A percentile compares a stretch with the other conserved stretches of the same genome.
Conservation (phyloP, 2,888 invertebrate genomes). For the Hydrotaea diabolus region DNA sequence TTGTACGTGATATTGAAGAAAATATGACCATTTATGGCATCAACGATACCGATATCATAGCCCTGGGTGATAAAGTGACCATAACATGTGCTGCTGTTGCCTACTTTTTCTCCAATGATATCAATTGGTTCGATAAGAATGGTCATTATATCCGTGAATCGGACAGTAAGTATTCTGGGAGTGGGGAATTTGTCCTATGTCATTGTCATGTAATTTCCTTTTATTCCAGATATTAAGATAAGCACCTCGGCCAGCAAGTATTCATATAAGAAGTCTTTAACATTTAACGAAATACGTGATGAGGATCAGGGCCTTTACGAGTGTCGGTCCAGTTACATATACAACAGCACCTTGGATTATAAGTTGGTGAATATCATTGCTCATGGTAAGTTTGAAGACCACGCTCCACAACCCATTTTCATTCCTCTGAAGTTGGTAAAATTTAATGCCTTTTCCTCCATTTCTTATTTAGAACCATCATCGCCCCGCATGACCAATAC, state of each 20-base stretch:
- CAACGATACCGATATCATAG: slow-evolving; percentile 79
- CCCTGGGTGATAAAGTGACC: slow-evolving; percentile 82
- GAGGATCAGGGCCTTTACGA: slow-evolving; percentile 79
- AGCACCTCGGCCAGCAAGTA: slow-evolving; percentile 72
- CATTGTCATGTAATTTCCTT: neutral
- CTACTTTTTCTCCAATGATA: slow-evolving; percentile 81
- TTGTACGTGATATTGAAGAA: slow-evolving; percentile 77
- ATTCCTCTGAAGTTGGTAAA: no score
- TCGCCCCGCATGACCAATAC: slow-evolving; percentile 80
- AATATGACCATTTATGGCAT: slow-evolving; percentile 81
- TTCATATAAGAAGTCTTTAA: slow-evolving; percentile 77
- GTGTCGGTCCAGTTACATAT: slow-evolving; percentile 77
- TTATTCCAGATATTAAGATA: slow-evolving; percentile 70
- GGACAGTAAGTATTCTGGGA: slow-evolving; percentile 48
- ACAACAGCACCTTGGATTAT: slow-evolving; percentile 71
- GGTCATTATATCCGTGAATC: slow-evolving; percentile 70
- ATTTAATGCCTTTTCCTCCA: neutral
- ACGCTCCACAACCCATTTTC: no score
- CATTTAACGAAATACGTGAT: slow-evolving; percentile 77
- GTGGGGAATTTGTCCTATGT: neutral
- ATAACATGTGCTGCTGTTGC: slow-evolving; percentile 84
- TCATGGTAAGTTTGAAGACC: slow-evolving; percentile 76
- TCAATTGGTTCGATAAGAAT: slow-evolving; percentile 82
- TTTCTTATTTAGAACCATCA: slow-evolving; percentile 78
- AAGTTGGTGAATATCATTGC: slow-evolving; percentile 77